Evolutionary conservation across 2,888 invertebrate genomes (phyloP).

Genomic region (Callyntrura guangdongensis): DNA sequence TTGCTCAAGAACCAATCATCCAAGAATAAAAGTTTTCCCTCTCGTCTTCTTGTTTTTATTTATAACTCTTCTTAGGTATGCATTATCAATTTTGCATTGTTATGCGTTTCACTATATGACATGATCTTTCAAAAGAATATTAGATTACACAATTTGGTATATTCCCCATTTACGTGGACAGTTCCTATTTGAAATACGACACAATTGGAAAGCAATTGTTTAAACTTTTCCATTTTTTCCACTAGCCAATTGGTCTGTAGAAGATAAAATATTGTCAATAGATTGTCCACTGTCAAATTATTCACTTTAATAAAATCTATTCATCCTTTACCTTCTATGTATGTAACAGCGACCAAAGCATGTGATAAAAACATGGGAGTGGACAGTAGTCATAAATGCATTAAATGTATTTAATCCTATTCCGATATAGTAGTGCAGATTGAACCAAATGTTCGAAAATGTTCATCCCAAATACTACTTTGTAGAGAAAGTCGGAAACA

Average conservation of each 20-base stretch:
- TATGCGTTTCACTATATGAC: neutral
- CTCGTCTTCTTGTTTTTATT: neutral
- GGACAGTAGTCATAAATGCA: neutral
- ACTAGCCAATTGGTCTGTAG: neutral
- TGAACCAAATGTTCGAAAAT: neutral
- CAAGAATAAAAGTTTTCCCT: conserved; percentile 72
- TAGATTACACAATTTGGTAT: too few species aligned
- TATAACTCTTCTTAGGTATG: too few species aligned
- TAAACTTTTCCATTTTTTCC: neutral
- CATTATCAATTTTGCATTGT: neutral
- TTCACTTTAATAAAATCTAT: neutral
- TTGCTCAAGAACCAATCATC: conserved; percentile 55
- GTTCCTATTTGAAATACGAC: too few species aligned
- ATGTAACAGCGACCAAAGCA: neutral
- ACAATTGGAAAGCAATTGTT: neutral
- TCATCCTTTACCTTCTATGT: neutral
- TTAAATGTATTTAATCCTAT: conserved; percentile 4
- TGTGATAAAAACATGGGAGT: neutral
- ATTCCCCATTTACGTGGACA: too few species aligned
- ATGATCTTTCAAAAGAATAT: neutral
- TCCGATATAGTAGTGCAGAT: neutral
- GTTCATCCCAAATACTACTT: neutral
- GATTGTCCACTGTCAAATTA: too few species aligned
- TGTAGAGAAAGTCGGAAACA: neutral
- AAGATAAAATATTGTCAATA: neutral